Conservation (phyloP, 2,888 invertebrate genomes). For the Hypomecis atomaria region DNA sequence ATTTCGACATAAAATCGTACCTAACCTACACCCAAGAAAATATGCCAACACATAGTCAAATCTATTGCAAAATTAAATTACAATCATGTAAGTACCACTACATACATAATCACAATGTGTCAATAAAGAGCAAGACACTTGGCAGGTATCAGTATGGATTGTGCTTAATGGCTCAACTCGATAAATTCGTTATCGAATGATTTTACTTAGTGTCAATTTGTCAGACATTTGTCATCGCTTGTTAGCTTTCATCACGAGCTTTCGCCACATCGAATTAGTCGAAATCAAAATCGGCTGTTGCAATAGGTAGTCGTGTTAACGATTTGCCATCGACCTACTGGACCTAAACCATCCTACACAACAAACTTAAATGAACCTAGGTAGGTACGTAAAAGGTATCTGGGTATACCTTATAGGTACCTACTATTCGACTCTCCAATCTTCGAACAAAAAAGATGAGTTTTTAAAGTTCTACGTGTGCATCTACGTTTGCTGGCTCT, state of each 20-base stretch:
- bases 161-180: slow-evolving; percentile 14
- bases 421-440: too few relatives aligned
- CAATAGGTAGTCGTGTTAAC: slow-evolving; percentile 40
- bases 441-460: too few relatives aligned
- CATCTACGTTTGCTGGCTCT: too few relatives aligned
- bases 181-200: slow-evolving; percentile 31
- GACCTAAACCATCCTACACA: slow-evolving; percentile 10
- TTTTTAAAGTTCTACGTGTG: too few relatives aligned
- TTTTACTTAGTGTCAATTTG: slow-evolving; percentile 35
- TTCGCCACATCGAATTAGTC: slow-evolving; percentile 29
- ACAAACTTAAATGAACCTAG: too few relatives aligned
- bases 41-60: neutral
- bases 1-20: neutral
- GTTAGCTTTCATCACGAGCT: slow-evolving; percentile 33
- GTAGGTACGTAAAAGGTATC: too few relatives aligned
- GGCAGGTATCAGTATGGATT: slow-evolving; percentile 5
- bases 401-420: too few relatives aligned
- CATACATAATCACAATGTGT: slow-evolving; percentile 1
- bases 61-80: slow-evolving; percentile 4
- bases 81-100: neutral
- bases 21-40: neutral
- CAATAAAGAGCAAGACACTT: slow-evolving; percentile 8
- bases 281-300: slow-evolving; percentile 37
- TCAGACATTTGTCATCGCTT: slow-evolving; percentile 33
- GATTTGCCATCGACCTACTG: slow-evolving; percentile 25